Base-by-base conservation (phyloP, 2,888 invertebrate species). In the Lycophotia porphyrea region DNA sequence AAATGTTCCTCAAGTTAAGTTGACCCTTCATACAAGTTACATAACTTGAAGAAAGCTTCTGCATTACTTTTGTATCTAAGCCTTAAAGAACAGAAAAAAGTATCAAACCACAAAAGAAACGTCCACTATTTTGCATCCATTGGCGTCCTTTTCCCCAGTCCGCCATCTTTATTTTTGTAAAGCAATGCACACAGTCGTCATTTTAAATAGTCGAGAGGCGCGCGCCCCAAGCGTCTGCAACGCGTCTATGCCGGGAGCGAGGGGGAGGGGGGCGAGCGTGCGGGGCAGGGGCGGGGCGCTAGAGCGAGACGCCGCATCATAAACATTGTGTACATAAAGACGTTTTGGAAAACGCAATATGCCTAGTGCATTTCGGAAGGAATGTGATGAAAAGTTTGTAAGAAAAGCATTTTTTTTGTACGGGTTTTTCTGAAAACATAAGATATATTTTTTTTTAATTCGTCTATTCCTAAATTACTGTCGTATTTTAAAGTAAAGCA, bases 131-230 rank as follows among this genome's bases (percentile, higher is more conserved):
- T 88, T 84, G 88, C 85, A 87, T 84, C 65, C 81, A 76, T 66
- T 76, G 73, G 85, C 81, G 84, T 85, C 86, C 88, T 86, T 84
- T 81, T 84, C 72, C 79, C 81, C 88, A 90, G 91, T 91, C 95
- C 92, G 96, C 96, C 96, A 96, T 96, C 95, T 95, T 96, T 95
- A 95, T 94, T 95, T 95, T 93, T 92, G 92, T 93, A 92, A 93
- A 93, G 93, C 94, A 92, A 90, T 93, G 94, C 94, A 93, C 91
- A 91, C 91, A 90, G 89, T 91, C 89, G 91, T 92, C 92, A 92
- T 90, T 91, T 90, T 87, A 88, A 88, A 90, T 87, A 88, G 87
- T 87, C 85, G 88, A 88, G 88, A 90, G 82, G 86, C 84, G 88
- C 85, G 85, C 86, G 81, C 88, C 89, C 88, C 87, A 78, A 84